A percentile compares a stretch with the other conserved stretches of the same genome.
phyloP scores from a whole-genome alignment of 2,113 vertebrate genomes.

The Limnothrissa miodon region DNA sequence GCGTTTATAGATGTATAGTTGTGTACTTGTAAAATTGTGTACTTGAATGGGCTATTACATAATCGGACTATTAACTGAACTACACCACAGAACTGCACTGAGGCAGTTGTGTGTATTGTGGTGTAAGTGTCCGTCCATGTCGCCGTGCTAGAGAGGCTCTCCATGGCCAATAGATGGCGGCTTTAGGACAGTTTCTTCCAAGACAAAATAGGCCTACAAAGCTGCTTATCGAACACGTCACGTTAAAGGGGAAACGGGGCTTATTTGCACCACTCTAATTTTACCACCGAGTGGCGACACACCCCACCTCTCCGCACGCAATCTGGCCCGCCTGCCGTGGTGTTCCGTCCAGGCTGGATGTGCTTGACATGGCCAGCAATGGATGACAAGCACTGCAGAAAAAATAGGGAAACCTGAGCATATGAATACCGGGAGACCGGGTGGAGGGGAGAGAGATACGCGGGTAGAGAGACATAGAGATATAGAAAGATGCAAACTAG shows the following conservation, averaged over 20 bases:
- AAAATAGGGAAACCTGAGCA: slow-evolving; percentile 61
- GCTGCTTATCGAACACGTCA: slow-evolving; percentile 13
- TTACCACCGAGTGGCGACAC: slow-evolving; percentile 56
- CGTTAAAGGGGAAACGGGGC: neutral
- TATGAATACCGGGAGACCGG: slow-evolving; percentile 33
- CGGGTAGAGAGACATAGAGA: neutral
- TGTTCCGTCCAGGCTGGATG: slow-evolving; percentile 60
- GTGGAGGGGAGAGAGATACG: slow-evolving; percentile 44
- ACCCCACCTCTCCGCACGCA: slow-evolving; percentile 21
- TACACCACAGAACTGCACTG: neutral
- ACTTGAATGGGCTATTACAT: neutral
- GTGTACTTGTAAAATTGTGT: neutral
- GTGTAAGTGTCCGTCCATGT: neutral
- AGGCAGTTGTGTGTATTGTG: neutral
- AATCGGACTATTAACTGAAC: neutral
- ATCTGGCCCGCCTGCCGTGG: slow-evolving; percentile 36
- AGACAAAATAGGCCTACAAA: slow-evolving; percentile 23
- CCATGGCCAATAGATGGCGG: slow-evolving; percentile 40
- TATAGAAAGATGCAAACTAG: slow-evolving; percentile 11
- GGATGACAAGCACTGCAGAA: slow-evolving; percentile 59
- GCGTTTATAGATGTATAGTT: neutral
- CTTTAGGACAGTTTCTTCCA: neutral
- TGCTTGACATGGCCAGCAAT: slow-evolving; percentile 67
- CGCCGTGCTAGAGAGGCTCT: neutral
- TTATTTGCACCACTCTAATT: slow-evolving; percentile 20